These are phyloP conservation scores for Fragum sueziense DNA, from an alignment of 2,888 invertebrate species.

Conservation along the genomic window DNA sequence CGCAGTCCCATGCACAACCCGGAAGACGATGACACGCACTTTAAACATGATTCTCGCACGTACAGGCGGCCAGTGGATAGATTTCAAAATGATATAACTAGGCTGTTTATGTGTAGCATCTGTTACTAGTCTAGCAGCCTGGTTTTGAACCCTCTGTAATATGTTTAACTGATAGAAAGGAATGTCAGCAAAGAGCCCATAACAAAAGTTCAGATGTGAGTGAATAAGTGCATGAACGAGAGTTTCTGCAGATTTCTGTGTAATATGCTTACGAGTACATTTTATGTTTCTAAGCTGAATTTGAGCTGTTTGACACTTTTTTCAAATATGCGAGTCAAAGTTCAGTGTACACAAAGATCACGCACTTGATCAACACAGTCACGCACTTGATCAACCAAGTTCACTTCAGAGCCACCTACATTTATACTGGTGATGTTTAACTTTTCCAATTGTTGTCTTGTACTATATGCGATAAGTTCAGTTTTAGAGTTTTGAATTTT, in stretches of 20 bases:
- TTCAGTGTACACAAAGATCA: slow-evolving; percentile 1
- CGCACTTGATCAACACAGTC: too few species aligned
- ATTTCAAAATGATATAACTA: slow-evolving; percentile 19
- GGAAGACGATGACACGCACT: slow-evolving; percentile 29
- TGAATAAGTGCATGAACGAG: slow-evolving; percentile 29
- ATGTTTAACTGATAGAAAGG: slow-evolving; percentile 15
- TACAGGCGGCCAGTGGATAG: slow-evolving; percentile 40
- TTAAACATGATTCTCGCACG: slow-evolving; percentile 36
- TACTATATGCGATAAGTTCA: too few species aligned
- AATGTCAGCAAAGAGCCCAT: slow-evolving; percentile 19
- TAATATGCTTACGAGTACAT: slow-evolving; percentile 16
- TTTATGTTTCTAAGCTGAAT: slow-evolving; percentile 27
- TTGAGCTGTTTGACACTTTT: slow-evolving; percentile 29
- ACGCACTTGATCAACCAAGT: too few species aligned
- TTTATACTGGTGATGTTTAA: too few species aligned
- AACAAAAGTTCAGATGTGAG: slow-evolving; percentile 27
- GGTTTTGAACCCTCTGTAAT: slow-evolving; percentile 25
- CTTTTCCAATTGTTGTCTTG: too few species aligned
- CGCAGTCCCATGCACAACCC: too few species aligned
- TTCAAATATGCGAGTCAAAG: slow-evolving; percentile 27
- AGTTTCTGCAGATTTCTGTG: slow-evolving; percentile 26
- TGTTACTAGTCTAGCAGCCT: slow-evolving; percentile 26
- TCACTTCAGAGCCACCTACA: too few species aligned
- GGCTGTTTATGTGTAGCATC: slow-evolving; percentile 10
- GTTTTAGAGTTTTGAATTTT: too few species aligned